phyloP scores from a whole-genome alignment of 2,113 vertebrate genomes.

The Zapornia atra region DNA sequence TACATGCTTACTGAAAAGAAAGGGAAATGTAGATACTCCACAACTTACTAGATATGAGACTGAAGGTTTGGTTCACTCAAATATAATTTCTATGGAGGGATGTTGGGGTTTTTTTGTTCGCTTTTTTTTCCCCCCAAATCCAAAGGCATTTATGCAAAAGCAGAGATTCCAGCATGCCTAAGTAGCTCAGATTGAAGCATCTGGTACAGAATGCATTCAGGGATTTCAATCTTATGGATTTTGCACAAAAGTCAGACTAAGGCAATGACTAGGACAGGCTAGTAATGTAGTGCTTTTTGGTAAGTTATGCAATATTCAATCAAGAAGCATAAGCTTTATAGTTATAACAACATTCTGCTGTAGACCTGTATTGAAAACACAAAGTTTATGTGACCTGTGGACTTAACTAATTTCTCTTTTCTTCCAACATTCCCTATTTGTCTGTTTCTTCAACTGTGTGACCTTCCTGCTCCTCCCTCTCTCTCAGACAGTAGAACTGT shows the following conservation, averaged over 20 bases:
- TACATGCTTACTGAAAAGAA: neutral
- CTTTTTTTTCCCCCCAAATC: neutral
- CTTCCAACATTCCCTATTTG: neutral
- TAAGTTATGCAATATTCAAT: neutral
- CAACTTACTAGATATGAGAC: neutral
- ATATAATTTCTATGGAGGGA: neutral
- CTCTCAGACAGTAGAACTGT: neutral
- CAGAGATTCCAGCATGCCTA: neutral
- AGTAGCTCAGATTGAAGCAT: neutral
- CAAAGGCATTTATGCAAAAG: neutral
- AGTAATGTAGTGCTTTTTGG: neutral
- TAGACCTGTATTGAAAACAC: neutral
- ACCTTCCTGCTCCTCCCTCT: neutral
- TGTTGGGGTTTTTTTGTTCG: neutral
- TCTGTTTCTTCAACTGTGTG: neutral
- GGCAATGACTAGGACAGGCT: too few relatives aligned
- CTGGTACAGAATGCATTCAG: neutral
- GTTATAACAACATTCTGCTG: neutral
- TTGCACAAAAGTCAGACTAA: neutral
- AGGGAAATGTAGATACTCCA: accelerated
- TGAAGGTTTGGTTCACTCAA: neutral
- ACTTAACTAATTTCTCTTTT: neutral
- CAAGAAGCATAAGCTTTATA: neutral
- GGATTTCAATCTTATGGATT: neutral
- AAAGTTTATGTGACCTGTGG: neutral